Evolutionary conservation across 1,140 invertebrate genomes (phyloP).

Genomic region (Pantala flavescens): DNA sequence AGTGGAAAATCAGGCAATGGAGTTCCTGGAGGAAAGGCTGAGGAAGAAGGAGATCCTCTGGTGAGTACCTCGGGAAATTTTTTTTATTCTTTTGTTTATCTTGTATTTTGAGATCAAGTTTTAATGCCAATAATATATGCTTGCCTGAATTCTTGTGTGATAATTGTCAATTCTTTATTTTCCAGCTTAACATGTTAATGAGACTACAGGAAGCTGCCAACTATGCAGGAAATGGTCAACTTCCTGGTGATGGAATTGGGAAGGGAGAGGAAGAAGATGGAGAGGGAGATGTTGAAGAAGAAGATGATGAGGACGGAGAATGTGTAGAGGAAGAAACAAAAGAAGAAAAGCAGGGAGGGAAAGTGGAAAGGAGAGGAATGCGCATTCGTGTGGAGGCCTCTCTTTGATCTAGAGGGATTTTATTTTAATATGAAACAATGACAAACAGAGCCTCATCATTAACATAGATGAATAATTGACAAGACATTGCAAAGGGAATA

Average conservation of each 20-base stretch:
- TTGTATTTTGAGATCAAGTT: no score
- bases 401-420: not conserved
- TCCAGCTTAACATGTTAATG: constrained; percentile 87
- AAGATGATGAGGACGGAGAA: not conserved
- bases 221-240: constrained; percentile 44
- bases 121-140: no score
- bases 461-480: no score
- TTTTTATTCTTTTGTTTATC: no score
- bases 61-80: constrained; percentile 34
- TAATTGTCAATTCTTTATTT: constrained; percentile 24
- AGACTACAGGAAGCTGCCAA: constrained; percentile 87
- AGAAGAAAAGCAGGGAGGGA: not conserved
- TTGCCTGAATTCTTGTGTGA: no score
- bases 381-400: not conserved
- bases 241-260: not conserved
- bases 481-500: no score
- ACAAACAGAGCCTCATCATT: no score
- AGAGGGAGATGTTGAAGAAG: not conserved
- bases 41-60: constrained; percentile 54
- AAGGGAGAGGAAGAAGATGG: not conserved
- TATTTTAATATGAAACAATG: no score
- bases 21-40: constrained; percentile 23
- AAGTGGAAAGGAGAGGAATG: not conserved
- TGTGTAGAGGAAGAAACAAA: not conserved
- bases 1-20: constrained; percentile 24